These are phyloP conservation scores for Aramus guarauna DNA, from an alignment of 2,113 vertebrate species.

Conservation along the genomic window DNA sequence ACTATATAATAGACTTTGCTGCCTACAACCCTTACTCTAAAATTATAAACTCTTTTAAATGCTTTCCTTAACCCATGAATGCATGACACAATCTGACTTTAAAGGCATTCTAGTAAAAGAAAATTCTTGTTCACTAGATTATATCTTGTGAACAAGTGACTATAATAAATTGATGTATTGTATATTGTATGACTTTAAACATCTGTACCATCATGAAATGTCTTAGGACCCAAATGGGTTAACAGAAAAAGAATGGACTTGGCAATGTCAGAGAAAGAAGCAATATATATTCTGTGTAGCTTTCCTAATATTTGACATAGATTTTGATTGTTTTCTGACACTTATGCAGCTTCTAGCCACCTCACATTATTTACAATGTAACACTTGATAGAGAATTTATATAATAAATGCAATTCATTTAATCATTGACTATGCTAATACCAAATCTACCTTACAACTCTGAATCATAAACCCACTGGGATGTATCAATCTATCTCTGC, in stretches of 20 bases:
- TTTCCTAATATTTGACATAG: background rate
- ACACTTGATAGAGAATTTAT: background rate
- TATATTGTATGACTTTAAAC: background rate
- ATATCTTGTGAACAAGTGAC: background rate
- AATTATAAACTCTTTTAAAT: slow-evolving; percentile 3
- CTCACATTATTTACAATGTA: background rate
- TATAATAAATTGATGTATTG: background rate
- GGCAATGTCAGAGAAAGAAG: background rate
- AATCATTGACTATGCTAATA: background rate
- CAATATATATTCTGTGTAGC: background rate
- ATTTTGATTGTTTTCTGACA: background rate
- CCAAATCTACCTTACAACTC: slow-evolving; percentile 9
- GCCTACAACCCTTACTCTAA: background rate
- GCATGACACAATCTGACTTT: background rate
- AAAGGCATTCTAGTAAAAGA: background rate
- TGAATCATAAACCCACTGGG: slow-evolving; percentile 3
- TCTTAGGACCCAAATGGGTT: background rate
- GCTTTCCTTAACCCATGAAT: background rate
- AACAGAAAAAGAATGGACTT: background rate
- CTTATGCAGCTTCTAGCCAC: background rate
- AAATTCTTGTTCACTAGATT: background rate
- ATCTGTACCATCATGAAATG: background rate
- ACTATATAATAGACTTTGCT: slow-evolving; percentile 30
- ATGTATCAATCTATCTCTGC: slow-evolving; percentile 1
- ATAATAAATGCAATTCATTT: background rate